Evolutionary conservation across 2,113 vertebrate species (phyloP), one percentile per base, ranked within the genome.

Genomic region (Scopus umbretta): DNA sequence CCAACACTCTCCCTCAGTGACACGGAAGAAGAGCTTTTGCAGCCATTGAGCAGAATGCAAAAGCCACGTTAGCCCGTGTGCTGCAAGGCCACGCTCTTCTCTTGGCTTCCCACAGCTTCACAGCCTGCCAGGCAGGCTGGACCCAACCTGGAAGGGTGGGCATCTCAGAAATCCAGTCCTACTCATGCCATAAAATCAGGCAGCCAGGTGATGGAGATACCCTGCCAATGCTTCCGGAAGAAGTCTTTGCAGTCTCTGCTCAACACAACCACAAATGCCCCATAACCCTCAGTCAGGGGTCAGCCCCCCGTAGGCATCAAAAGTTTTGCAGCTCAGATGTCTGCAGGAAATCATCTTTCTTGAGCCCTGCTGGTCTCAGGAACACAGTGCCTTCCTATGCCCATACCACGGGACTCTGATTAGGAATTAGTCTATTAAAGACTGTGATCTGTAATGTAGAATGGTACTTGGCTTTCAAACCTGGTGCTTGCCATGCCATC

Each of bases 41-140:
- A 58, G 65, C 0, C 0, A 30, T 0, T 59, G n/a, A 67, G 9
- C 65, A 49, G 47, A 15, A 30, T 3, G 1, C 13, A 85, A 71
- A 56, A 67, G 47, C 38, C 8, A 6, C 0, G 0, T 5, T 75
- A 47, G 14, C 42, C 56, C 17, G 3, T 0, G 1, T 3, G 6
- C 5, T 73, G 38, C n/a, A 62, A 11, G 22, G 6, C 38, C n/a
- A 11, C 16, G 16, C 27, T 88, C 11, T 22, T 75, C 20, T 52
- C 36, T 72, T 49, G 22, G 34, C 18, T 83, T 47, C 30, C 62
- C n/a, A 70, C n/a, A 75, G 62, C 43, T 70, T 65, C 2, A 0
- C n/a, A 58, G 38, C 19, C 6, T 4, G 2, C 20, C 2, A 0
- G 7, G 16, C 1, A 1, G 9, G 18, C 7, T 62, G 47, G 22